phyloP scores from a whole-genome alignment of 2,888 invertebrate genomes.

The Tortricodes alternella region DNA sequence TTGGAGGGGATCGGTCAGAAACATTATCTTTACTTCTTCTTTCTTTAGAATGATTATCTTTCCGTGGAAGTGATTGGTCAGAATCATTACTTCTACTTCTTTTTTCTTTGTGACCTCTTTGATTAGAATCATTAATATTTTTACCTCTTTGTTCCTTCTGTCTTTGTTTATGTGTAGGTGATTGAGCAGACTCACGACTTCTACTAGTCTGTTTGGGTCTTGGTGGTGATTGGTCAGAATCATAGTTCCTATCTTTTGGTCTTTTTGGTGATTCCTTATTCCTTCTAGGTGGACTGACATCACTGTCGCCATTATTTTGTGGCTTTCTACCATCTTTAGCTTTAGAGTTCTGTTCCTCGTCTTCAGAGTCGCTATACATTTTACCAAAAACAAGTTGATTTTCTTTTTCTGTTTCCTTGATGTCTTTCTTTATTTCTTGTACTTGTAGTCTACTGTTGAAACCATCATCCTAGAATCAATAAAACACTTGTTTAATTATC shows the following conservation, averaged over 20 bases:
- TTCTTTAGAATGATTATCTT: conserved; percentile 36
- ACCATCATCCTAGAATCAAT: conserved; percentile 66
- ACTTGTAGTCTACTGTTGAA: conserved; percentile 73
- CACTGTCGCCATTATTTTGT: conserved; percentile 53
- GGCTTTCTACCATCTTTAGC: conserved; percentile 22
- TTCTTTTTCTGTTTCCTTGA: conserved; percentile 67
- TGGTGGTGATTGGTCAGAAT: conserved; percentile 26
- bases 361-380: conserved; percentile 78
- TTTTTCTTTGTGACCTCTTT: conserved; percentile 28
- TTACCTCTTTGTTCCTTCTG: conserved; percentile 6
- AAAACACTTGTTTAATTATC: neutral
- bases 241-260: conserved; percentile 17
- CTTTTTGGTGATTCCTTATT: conserved; percentile 2
- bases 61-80: conserved; percentile 45
- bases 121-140: conserved; percentile 9
- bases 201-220: conserved; percentile 26
- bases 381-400: conserved; percentile 74
- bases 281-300: conserved; percentile 62
- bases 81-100: conserved; percentile 27
- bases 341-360: conserved; percentile 50
- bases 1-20: conserved; percentile 27
- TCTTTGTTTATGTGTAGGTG: conserved; percentile 34
- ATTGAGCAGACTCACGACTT: conserved; percentile 40
- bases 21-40: conserved; percentile 39
- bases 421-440: conserved; percentile 67